Evolutionary conservation across 2,797 vertebrate species (phyloP).

Genomic region (Ceyx erithaca): DNA sequence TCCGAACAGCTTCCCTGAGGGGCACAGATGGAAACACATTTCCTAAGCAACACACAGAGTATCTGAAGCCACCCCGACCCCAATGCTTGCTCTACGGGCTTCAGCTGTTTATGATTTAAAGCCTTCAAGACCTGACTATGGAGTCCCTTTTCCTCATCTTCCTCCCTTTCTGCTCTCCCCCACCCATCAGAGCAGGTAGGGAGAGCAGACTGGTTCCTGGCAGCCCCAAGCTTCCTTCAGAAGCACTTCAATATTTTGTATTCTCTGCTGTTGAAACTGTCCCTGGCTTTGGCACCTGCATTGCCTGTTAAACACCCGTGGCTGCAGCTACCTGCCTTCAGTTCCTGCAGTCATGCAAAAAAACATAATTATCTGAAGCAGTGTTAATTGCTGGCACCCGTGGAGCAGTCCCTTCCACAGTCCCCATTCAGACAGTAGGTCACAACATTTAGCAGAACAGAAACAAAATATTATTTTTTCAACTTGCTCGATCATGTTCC

Average conservation of each 20-base stretch:
- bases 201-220: rapidly evolving
- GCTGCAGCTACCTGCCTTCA: not conserved
- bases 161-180: not conserved
- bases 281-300: not conserved
- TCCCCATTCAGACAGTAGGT: not conserved
- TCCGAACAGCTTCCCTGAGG: not conserved
- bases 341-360: not conserved
- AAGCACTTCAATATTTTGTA: rapidly evolving
- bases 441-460: not conserved
- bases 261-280: not conserved
- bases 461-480: not conserved
- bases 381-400: not conserved
- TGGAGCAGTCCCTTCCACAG: not conserved
- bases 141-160: not conserved
- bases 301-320: not conserved
- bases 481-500: not conserved
- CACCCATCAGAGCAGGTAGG: rapidly evolving
- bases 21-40: not conserved
- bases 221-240: not conserved
- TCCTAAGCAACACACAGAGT: not conserved
- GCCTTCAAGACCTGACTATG: rapidly evolving
- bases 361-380: not conserved
- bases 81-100: rapidly evolving
- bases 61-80: not conserved
- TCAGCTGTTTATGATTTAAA: rapidly evolving